Percentiles rank a stretch among this genome's conserved stretches.
These are phyloP conservation scores for Iguana delicatissima DNA, from an alignment of 2,797 vertebrate genomes.

Conservation along the genomic window DNA sequence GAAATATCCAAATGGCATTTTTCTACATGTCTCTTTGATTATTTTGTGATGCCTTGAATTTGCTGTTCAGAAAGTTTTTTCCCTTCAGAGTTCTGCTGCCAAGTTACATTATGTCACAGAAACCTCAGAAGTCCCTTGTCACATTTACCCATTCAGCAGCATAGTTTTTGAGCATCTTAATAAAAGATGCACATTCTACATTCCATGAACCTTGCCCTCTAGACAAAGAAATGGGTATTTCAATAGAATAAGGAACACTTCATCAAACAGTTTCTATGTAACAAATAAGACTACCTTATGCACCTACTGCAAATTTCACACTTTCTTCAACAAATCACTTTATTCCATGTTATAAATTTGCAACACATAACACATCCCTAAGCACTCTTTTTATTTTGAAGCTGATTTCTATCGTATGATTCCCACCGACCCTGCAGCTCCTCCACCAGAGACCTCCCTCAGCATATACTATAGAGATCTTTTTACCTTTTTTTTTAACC, in stretches of 20 bases:
- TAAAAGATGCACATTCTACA: background rate
- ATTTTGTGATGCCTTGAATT: background rate
- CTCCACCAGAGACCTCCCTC: background rate
- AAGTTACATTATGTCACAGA: constrained; percentile 19
- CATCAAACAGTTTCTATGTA: background rate
- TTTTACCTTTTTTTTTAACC: background rate
- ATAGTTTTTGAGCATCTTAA: constrained; percentile 1
- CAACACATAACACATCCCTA: background rate
- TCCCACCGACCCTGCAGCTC: background rate
- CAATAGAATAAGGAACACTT: background rate
- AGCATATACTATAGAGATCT: background rate
- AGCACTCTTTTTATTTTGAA: background rate
- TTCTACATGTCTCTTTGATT: background rate
- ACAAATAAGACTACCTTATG: background rate
- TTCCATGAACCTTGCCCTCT: background rate
- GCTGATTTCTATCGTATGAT: background rate
- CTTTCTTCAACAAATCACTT: background rate
- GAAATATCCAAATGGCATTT: background rate
- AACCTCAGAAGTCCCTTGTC: background rate
- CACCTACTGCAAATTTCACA: background rate
- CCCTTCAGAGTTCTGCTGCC: constrained; percentile 18
- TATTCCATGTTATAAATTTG: background rate
- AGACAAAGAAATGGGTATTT: background rate
- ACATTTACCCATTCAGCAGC: constrained; percentile 14
- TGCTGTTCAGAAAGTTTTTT: constrained; percentile 17